phyloP scores from a whole-genome alignment of 2,113 vertebrate species.

The Casuarius casuarius region DNA sequence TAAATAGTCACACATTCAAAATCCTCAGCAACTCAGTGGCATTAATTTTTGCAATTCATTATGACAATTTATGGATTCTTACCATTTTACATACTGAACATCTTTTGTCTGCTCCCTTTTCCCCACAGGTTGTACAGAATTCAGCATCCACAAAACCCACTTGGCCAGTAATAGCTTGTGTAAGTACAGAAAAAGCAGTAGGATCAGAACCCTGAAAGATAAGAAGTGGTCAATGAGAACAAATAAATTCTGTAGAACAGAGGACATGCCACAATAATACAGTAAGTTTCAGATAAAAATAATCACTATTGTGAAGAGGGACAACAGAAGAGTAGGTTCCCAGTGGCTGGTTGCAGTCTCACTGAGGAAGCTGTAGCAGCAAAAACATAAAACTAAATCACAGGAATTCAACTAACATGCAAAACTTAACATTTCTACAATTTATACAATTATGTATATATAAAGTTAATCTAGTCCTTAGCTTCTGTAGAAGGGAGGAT shows the following conservation, averaged over 20 bases:
- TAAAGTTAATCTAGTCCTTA: background rate
- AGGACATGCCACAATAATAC: background rate
- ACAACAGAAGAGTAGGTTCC: fast-evolving
- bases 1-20: background rate
- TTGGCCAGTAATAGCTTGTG: conserved; percentile 96
- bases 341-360: background rate
- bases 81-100: conserved; percentile 98
- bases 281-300: background rate
- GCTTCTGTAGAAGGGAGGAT: background rate
- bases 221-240: background rate
- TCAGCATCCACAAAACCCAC: conserved; percentile 96
- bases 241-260: background rate
- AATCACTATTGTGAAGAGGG: background rate
- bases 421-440: background rate
- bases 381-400: background rate
- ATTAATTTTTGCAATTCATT: background rate
- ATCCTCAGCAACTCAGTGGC: background rate
- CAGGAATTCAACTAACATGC: background rate
- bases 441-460: background rate
- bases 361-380: background rate
- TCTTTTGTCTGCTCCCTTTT: conserved; percentile 94
- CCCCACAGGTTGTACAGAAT: conserved; percentile 95
- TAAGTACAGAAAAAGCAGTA: conserved; percentile 94
- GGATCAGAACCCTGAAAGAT: conserved; percentile 89
- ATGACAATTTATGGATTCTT: conserved; percentile 35